A percentile compares a stretch with the other conserved stretches of the same genome.
Conservation (phyloP, 2,797 vertebrate species). For the Micrastur ruficollis region DNA sequence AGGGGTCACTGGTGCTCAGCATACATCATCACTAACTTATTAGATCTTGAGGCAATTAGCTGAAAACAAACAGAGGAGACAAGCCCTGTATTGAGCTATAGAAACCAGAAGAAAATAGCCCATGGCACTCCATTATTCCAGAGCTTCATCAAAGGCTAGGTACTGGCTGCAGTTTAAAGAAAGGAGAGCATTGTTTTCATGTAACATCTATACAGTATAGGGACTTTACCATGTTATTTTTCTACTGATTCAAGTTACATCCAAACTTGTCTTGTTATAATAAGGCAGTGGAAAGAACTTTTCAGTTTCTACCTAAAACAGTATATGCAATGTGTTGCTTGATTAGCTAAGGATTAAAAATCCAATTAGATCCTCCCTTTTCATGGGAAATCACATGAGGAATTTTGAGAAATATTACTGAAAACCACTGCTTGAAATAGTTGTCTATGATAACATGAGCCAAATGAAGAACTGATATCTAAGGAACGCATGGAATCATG, state of each 20-base stretch:
- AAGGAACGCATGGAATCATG: neutral
- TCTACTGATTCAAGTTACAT: constrained; percentile 92
- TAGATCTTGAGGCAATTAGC: constrained; percentile 98
- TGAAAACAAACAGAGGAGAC: constrained; percentile 97
- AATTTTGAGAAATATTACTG: constrained; percentile 79
- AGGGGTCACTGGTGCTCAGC: constrained; percentile 84
- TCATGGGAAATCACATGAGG: constrained; percentile 79
- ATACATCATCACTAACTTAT: constrained; percentile 99
- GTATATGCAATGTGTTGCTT: constrained; percentile 79
- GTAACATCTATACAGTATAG: constrained; percentile 87
- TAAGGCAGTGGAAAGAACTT: constrained; percentile 83
- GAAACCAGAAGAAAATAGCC: constrained; percentile 88
- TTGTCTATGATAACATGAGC: constrained; percentile 61
- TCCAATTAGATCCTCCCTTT: constrained; percentile 78
- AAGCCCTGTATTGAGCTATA: constrained; percentile 83
- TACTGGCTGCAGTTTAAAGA: constrained; percentile 84
- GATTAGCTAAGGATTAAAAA: constrained; percentile 90
- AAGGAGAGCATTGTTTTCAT: constrained; percentile 89
- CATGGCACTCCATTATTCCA: constrained; percentile 87
- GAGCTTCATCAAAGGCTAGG: constrained; percentile 88
- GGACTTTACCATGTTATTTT: constrained; percentile 81
- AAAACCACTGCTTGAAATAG: constrained; percentile 78
- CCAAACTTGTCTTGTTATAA: constrained; percentile 78
- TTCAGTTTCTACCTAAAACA: constrained; percentile 87
- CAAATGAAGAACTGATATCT: constrained; percentile 65